Evolutionary conservation across 2,113 vertebrate genomes (phyloP).

Genomic region (Leptobrachium leishanense): DNA sequence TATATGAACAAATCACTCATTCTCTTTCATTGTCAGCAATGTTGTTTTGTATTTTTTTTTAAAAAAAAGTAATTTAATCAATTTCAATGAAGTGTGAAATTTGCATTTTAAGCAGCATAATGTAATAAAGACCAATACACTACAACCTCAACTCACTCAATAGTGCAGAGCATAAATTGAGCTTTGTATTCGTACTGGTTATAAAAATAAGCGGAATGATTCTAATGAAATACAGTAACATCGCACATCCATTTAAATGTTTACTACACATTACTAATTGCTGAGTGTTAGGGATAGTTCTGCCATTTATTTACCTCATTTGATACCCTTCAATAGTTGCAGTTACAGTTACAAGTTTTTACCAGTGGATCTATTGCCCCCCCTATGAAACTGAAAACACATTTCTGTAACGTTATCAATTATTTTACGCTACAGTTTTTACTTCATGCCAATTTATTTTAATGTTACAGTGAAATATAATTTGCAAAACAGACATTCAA

Average conservation of each 20-base stretch:
- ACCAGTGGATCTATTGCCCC: not conserved
- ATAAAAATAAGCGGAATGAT: not conserved
- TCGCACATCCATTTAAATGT: not conserved
- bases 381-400: not conserved
- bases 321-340: not conserved
- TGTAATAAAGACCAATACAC: constrained; percentile 14
- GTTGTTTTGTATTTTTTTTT: constrained; percentile 19
- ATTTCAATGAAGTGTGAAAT: constrained; percentile 44
- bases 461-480: not conserved
- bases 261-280: not conserved
- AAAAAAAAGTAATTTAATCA: constrained; percentile 34
- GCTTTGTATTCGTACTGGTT: not conserved
- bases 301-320: not conserved
- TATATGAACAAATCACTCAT: constrained; percentile 23
- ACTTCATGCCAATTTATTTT: not conserved
- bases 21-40: constrained; percentile 33
- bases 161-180: constrained; percentile 6
- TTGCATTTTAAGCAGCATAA: constrained; percentile 35
- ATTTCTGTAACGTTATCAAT: not conserved
- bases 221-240: not conserved
- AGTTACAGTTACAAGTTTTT: not conserved
- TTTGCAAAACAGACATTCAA: not conserved
- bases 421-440: not conserved
- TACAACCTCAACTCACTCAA: constrained; percentile 1
- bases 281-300: not conserved